Evolutionary conservation across 2,797 vertebrate genomes (phyloP).

Genomic region (Neomorphus geoffroyi): DNA sequence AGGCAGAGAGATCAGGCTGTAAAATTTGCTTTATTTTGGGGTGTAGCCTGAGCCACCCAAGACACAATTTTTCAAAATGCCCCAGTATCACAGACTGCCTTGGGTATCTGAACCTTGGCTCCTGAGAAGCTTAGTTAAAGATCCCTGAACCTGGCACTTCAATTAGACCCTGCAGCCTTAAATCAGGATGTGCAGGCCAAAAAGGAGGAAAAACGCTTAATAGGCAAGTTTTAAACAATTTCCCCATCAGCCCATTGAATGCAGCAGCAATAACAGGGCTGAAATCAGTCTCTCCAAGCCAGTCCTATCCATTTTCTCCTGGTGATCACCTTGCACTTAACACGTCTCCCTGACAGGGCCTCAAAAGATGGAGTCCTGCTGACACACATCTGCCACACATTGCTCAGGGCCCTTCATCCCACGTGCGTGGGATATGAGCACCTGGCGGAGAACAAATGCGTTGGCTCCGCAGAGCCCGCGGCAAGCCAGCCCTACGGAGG

Average conservation of each 20-base stretch:
- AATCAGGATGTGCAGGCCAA: background rate
- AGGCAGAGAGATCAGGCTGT: background rate
- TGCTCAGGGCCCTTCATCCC: background rate
- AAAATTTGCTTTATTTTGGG: background rate
- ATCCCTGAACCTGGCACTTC: background rate
- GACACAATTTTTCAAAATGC: background rate
- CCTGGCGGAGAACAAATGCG: fast-evolving
- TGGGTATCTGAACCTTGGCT: background rate
- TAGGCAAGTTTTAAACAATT: background rate
- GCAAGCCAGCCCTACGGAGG: background rate
- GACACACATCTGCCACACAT: fast-evolving
- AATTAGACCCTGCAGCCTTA: background rate
- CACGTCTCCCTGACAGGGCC: background rate
- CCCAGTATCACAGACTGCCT: background rate
- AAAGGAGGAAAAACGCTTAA: background rate
- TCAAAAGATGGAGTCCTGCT: background rate
- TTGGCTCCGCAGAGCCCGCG: background rate
- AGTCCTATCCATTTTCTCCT: background rate
- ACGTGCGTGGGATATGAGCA: fast-evolving
- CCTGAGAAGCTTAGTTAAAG: background rate
- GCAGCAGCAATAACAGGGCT: background rate
- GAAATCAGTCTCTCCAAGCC: background rate
- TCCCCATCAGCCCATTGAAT: background rate
- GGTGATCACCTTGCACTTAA: background rate
- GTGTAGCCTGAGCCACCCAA: background rate